Percentiles rank a stretch among this genome's conserved stretches.
These are phyloP conservation scores for Ictidomys tridecemlineatus DNA, from an alignment of 2,113 vertebrate species.

Conservation along the genomic window DNA sequence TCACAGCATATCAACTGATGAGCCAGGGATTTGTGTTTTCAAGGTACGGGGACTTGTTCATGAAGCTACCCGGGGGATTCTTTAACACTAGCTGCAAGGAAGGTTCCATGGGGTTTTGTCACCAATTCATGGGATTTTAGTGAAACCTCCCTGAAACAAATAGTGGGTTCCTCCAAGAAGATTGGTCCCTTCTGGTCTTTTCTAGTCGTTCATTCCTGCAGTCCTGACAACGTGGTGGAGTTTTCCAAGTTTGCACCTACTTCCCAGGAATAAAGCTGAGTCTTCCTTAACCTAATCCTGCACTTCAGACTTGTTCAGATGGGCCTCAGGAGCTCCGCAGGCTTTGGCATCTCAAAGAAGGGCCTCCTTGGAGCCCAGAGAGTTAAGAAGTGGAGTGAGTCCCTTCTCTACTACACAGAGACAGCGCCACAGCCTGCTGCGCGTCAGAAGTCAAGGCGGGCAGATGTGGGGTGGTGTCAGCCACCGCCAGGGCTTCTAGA, in stretches of 20 bases:
- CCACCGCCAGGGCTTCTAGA: neutral
- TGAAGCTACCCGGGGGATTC: neutral
- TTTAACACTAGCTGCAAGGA: neutral
- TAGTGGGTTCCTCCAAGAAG: neutral
- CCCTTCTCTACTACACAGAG: neutral
- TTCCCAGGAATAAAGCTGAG: neutral
- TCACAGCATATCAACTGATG: neutral
- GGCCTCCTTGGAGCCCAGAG: neutral
- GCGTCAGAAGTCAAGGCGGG: neutral
- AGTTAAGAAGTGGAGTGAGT: neutral
- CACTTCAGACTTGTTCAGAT: neutral
- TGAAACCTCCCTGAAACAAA: neutral
- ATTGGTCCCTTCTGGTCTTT: neutral
- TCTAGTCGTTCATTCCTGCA: neutral
- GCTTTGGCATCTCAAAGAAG: neutral
- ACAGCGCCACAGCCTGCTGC: neutral
- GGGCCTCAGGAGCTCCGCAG: neutral
- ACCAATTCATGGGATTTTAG: neutral
- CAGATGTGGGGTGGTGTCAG: neutral
- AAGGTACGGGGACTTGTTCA: neutral
- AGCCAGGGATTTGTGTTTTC: neutral
- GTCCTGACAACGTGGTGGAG: fast-evolving
- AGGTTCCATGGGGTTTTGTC: neutral
- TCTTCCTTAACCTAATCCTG: neutral
- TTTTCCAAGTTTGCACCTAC: neutral